Percentiles rank a stretch among this genome's conserved stretches.
Evolutionary conservation across 2,888 invertebrate genomes (phyloP).

Genomic region (Acrocera orbiculus): DNA sequence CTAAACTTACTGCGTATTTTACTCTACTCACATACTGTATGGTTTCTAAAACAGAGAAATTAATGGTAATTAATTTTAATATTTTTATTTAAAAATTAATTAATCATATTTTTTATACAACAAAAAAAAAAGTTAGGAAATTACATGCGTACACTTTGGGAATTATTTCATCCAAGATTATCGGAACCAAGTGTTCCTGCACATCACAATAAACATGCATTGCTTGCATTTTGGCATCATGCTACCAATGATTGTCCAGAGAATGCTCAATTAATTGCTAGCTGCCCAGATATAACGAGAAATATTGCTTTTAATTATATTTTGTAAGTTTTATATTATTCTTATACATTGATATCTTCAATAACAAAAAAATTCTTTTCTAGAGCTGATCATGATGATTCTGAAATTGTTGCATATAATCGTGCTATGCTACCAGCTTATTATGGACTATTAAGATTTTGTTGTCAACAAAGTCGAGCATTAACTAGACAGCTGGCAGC

Average conservation of each 20-base stretch:
- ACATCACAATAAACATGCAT: constrained; percentile 87
- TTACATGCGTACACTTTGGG: constrained; percentile 82
- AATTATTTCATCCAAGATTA: constrained; percentile 82
- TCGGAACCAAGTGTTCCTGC: constrained; percentile 89
- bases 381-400: constrained; percentile 92
- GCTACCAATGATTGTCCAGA: constrained; percentile 85
- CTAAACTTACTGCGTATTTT: constrained; percentile 84
- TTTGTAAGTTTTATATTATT: constrained; percentile 44
- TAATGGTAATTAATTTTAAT: constrained; percentile 50
- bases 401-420: constrained; percentile 87
- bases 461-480: constrained; percentile 71
- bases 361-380: constrained; percentile 9
- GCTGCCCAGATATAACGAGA: constrained; percentile 74
- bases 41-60: constrained; percentile 74
- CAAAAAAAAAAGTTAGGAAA: constrained; percentile 55
- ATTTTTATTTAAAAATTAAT: background rate
- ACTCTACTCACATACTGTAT: constrained; percentile 83
- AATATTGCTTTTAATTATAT: constrained; percentile 95
- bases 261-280: constrained; percentile 73
- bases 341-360: background rate
- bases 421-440: constrained; percentile 86
- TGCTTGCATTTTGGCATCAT: constrained; percentile 86
- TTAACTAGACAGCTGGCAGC: constrained; percentile 76
- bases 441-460: constrained; percentile 74
- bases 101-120: constrained; percentile 1